Evolutionary conservation across 2,113 vertebrate genomes (phyloP), one percentile per base, ranked within the genome.

Genomic region (Oncorhynchus mykiss): DNA sequence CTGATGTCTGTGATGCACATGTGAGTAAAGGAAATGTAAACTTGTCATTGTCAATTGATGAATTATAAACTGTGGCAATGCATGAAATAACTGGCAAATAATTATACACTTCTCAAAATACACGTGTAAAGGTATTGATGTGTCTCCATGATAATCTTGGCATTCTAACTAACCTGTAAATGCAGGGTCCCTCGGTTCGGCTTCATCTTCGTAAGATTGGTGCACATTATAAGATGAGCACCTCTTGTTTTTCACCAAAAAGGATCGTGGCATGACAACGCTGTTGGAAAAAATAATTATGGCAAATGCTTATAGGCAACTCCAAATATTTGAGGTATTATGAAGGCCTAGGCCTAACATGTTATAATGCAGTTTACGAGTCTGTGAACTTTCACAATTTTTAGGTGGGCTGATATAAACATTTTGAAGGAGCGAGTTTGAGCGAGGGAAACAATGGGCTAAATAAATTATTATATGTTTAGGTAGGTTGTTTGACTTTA

Each of bases 241-340:
- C 82, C 95, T 95, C 89, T 98, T 99, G 82, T 94, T 98, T 90
- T 98, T 99, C 75, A 99, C 97, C 89, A 99, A 72, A 90, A 99
- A 99, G 5, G 98, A 99, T 20, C 97, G 95, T 0, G 98, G 98
- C 98, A 99, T 99, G 69, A 84, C 65, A 31, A 62, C 18, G n/a
- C 59, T 62, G 59, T 22, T 62, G 5, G n/a, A 22, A 62, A 22
- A 62, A 24, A 62, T 1, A 1, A 62, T 16, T 22, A 24, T 18
- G 51, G 4, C 9, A 54, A 18, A 54, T 54, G 51, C 12, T 54
- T 54, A 54, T 54, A 5, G 14, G 51, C 51, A 18, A 18, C 16
- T 16, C 13, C 16, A 16, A 18, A 54, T 54, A 16, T 4, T 16
- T 51, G 14, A 54, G 3, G 14, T 54, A 54, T 54, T 54, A 4